Evolutionary conservation across 2,113 vertebrate species (phyloP).

Genomic region (Tyto alba): DNA sequence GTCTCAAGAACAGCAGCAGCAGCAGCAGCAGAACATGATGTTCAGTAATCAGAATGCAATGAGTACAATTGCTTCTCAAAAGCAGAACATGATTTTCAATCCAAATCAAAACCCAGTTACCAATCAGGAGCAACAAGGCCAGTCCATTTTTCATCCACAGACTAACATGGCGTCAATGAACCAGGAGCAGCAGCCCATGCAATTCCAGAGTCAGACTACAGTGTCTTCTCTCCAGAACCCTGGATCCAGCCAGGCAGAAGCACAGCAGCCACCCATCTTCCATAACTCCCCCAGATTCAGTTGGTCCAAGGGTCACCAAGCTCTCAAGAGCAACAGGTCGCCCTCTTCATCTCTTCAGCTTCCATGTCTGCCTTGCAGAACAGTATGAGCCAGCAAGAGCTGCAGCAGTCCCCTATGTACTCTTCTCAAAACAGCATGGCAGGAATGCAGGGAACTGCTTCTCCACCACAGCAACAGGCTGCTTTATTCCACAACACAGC

Average conservation of each 20-base stretch:
- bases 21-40: slow-evolving; percentile 80
- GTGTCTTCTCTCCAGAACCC: slow-evolving; percentile 78
- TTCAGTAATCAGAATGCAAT: slow-evolving; percentile 73
- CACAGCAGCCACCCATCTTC: slow-evolving; percentile 84
- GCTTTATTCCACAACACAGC: slow-evolving; percentile 85
- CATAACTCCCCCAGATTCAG: slow-evolving; percentile 94
- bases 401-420: slow-evolving; percentile 86
- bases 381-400: slow-evolving; percentile 83
- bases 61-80: slow-evolving; percentile 74
- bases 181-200: slow-evolving; percentile 89
- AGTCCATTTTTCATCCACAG: slow-evolving; percentile 86
- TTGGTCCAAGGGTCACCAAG: slow-evolving; percentile 79
- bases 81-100: slow-evolving; percentile 81
- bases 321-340: slow-evolving; percentile 84
- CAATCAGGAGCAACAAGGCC: slow-evolving; percentile 83
- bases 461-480: slow-evolving; percentile 84
- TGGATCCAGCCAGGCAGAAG: slow-evolving; percentile 75
- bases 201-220: slow-evolving; percentile 88
- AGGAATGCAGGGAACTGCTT: slow-evolving; percentile 83
- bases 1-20: slow-evolving; percentile 73
- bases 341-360: slow-evolving; percentile 89
- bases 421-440: slow-evolving; percentile 83
- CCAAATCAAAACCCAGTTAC: slow-evolving; percentile 74
- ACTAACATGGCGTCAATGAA: slow-evolving; percentile 79
- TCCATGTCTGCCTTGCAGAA: slow-evolving; percentile 88